Percentiles rank a stretch among this genome's conserved stretches.
Conservation (phyloP, 2,797 vertebrate species). For the Sebastolobus altivelis region DNA sequence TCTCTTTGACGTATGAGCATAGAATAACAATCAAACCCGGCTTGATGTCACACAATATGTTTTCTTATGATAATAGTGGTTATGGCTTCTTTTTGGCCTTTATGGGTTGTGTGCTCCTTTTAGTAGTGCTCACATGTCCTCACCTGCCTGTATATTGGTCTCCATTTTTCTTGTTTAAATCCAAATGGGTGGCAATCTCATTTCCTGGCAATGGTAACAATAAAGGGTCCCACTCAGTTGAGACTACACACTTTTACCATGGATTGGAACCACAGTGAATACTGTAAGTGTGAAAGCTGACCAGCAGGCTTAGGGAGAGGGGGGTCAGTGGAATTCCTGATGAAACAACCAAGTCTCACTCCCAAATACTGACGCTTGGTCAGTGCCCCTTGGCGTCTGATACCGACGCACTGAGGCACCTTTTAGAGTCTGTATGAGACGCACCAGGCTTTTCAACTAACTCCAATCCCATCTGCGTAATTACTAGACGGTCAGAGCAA, state of each 20-base stretch:
- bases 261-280: too few relatives aligned
- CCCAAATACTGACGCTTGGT: too few relatives aligned
- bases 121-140: not conserved
- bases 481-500: too few relatives aligned
- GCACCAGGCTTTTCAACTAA: too few relatives aligned
- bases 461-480: too few relatives aligned
- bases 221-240: not conserved
- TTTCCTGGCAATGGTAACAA: not conserved
- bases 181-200: not conserved
- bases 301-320: not conserved
- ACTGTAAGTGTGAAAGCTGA: not conserved
- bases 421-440: too few relatives aligned
- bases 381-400: too few relatives aligned
- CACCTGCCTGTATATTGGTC: not conserved
- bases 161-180: conserved; percentile 5
- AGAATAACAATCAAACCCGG: not conserved
- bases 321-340: too few relatives aligned
- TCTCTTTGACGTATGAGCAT: not conserved
- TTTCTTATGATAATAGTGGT: not conserved
- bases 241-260: not conserved
- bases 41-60: not conserved
- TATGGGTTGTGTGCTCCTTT: not conserved
- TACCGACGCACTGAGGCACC: too few relatives aligned
- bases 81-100: not conserved
- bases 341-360: too few relatives aligned